Base-by-base conservation (phyloP, 2,797 vertebrate species). In the Rhabdophis nuchalis region DNA sequence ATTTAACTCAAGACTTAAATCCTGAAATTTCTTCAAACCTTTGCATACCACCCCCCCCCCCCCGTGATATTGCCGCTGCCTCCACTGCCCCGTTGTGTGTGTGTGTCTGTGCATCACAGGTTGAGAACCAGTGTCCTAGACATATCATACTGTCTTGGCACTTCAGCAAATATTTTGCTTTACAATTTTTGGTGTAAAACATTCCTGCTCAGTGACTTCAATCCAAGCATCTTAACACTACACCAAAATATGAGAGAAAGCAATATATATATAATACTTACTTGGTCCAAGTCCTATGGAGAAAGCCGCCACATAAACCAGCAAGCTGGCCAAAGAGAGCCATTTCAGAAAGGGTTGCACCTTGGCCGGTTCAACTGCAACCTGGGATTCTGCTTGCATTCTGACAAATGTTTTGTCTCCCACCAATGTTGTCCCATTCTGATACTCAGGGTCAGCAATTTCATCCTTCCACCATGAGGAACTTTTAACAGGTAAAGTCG, bases 241-340 rank as follows among this genome's bases (percentile, higher is more conserved):
- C 1, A 87, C 6, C 36, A 25, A 54, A 46, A 25, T 82, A 46
- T 90, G 86, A 87, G 27, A 92, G 13, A 91, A 90, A 91, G 89
- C 89, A 88, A 94, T 94, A 93, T 94, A 68, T 94, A 68, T 18
- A 0, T 95, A 95, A 93, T 92, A 98, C 98, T 99, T 98, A 99
- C 99, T 99, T 97, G 99, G 99, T 96, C 99, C 99, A 68, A 99
- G 98, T 96, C 99, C 98, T 95, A 99, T 97, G 93, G 99, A 99
- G 97, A 99, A 99, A 85, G 98, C 98, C 92, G 99, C 98, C 88
- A 99, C 98, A 88, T 98, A 99, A 92, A 98, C 96, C 95, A 99
- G 98, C 93, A 99, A 96, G 93, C 98, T 99, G 96, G 98, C 97
- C 95, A 99, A 95, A 0, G 98, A 99, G 0, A 98, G 97, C 98